Base-by-base conservation (phyloP, 2,888 invertebrate genomes). In the Pocota personata region DNA sequence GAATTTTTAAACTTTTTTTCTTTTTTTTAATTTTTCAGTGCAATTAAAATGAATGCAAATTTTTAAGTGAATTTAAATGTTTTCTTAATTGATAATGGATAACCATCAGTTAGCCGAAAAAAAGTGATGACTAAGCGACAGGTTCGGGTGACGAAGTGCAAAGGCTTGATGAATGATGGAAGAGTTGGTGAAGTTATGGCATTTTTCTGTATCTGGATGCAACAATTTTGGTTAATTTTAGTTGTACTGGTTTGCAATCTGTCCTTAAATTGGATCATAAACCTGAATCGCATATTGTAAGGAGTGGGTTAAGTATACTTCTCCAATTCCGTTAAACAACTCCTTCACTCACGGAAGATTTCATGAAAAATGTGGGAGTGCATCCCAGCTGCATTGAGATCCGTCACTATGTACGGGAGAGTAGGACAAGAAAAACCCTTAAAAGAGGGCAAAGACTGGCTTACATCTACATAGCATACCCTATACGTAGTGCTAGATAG, bases 1-100 rank as follows among this genome's bases (percentile, higher is more conserved):
- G 75, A 64, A 21, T 32, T 35, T 24, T 24, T 24, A 3, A 12
- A 2, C 2, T 27, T 10, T 8, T 27, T 30, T 24, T 58, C 40
- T 48, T 55, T 67, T 55, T 60, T 48, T 16, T 48, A 12, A 21
- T 7, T 40, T 55, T 48, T 46, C 58, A 58, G 37, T 79, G 84
- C 79, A 84, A 84, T 84, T 84, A 84, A 84, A 75, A 84, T 14
- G 57, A 79, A 79, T 79, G 84, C 84, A 80, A 84, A 80, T 79
- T 75, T 76, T 79, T 75, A 71, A 76, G 84, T 52, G 84, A 84
- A 79, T 76, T 80, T 80, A 75, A 79, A 67, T 79, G 73, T 50
- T 57, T 75, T 64, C 40, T 79, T 84, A 76, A 80, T 84, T 75
- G 75, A 35, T 69, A 64, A 71, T 66, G 69, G 84, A 84, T 84